Evolutionary conservation across 2,797 vertebrate species (phyloP), one percentile per base, ranked within the genome.

Genomic region (Sarcoramphus papa): DNA sequence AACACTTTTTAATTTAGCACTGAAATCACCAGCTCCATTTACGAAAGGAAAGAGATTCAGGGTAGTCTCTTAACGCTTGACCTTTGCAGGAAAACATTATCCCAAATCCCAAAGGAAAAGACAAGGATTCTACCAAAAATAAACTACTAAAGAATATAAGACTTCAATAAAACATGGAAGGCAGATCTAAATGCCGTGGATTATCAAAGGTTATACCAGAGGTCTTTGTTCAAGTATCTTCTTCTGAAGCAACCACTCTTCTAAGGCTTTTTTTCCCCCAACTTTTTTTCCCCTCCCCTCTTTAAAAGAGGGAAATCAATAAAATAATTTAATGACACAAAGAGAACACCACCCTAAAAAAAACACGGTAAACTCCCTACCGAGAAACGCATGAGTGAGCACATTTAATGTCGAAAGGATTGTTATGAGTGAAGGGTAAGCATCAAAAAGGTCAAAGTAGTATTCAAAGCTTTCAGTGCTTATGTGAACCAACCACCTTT

Each of bases 71-170:
- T 96, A 97, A 94, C 60, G 65, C 41, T 77, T 75, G 68, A 74
- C 91, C 86, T 79, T 30, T 60, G 74, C 75, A 64, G 53, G 74
- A 85, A 96, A 96, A 91, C 53, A 95, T 54, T 77, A 95, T 23
- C 69, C 72, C 47, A 74, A 87, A 95, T 93, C 94, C 89, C 75
- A 72, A 86, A 43, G 87, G 59, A 83, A 69, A 97, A 91, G 91
- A 47, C 22, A 75, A 35, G 70, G 85, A 95, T 72, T 70, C 90
- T 70, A 85, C 82, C 56, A 62, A 64, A 97, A 95, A 96, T 86
- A 97, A 97, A 88, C 94, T 60, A 59, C 63, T 82, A 90, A 95
- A 97, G 79, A 94, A 93, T 40, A 5, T 94, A 88, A 96, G 90
- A 91, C 77, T 94, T 94, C 89, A 96, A 86, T 90, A 95, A 81